Base-by-base conservation (phyloP, 2,113 vertebrate species). In the Aldabrachelys gigantea region DNA sequence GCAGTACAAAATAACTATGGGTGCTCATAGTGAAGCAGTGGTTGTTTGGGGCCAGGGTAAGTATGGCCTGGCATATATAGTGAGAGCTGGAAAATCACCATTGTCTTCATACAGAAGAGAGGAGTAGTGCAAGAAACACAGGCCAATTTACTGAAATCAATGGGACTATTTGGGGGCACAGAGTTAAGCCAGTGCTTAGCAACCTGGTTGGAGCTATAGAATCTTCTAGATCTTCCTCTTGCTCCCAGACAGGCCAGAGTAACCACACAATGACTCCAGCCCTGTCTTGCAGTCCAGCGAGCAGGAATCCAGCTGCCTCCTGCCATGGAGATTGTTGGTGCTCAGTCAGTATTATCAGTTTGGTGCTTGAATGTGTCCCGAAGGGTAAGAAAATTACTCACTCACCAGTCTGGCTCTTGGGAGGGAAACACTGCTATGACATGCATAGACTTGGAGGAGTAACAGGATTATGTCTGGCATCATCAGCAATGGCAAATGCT, bases 361-460 rank as follows among this genome's bases (percentile, higher is more conserved):
- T 76, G 41, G 38, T 47, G 22, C 6, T 24, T 27, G 75, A 24
- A 44, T 8, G 11, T 47, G 75, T 76, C 72, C 38, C 72, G 1
- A 29, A 57, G 6, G n/a, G 38, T 56, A 96, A 89, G 92, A 91
- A 94, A 94, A 89, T 80, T 69, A 93, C 91, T 91, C 92, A 95
- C 92, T 89, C 92, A 93, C 95, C 75, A 56, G 90, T 80, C 81
- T 87, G 95, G 84, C 75, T 93, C 93, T 59, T 85, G 91, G 91
- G 91, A 92, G 95, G 91, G 94, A 94, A 97, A 92, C 87, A 80
- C 65, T 57, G 80, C 92, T 87, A 93, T 95, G 94, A 88, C 89
- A 25, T 69, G 92, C 93, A 95, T 89, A 96, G 82, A 92, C 85
- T 86, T 94, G 91, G 53, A 97, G 95, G 88, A 95, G 92, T 31